Evolutionary conservation across 2,888 invertebrate genomes (phyloP).

Genomic region (Caenorhabditis angaria): DNA sequence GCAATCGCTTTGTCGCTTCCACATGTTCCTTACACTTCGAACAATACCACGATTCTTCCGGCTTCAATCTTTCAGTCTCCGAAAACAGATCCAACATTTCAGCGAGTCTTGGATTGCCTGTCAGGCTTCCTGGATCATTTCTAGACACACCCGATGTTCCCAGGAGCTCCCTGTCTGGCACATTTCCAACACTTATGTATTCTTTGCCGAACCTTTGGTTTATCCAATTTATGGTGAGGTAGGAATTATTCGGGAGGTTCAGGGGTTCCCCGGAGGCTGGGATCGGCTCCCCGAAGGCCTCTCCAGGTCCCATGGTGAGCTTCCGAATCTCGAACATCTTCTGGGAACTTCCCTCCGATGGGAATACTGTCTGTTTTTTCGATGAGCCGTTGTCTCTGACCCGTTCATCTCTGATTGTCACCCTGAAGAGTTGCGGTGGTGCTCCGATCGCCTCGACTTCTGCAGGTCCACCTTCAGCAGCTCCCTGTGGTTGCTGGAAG

Average conservation of each 20-base stretch:
- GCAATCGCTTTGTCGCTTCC: slow-evolving; percentile 73
- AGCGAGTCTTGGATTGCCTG: slow-evolving; percentile 32
- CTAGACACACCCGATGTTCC: slow-evolving; percentile 1
- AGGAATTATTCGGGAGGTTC: neutral
- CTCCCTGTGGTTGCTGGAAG: slow-evolving; percentile 73
- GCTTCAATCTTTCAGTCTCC: slow-evolving; percentile 75
- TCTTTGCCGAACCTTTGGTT: slow-evolving; percentile 73
- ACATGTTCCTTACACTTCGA: slow-evolving; percentile 64
- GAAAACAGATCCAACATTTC: slow-evolving; percentile 73
- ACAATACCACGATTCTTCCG: slow-evolving; percentile 75
- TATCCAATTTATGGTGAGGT: slow-evolving; percentile 75
- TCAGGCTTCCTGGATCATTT: no score
- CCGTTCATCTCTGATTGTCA: neutral
- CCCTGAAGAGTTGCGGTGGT: slow-evolving; percentile 30
- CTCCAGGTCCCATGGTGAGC: slow-evolving; percentile 31
- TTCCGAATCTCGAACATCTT: slow-evolving; percentile 47
- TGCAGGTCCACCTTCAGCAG: slow-evolving; percentile 5
- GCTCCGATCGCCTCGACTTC: slow-evolving; percentile 28
- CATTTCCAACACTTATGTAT: slow-evolving; percentile 73
- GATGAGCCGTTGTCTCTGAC: slow-evolving; percentile 10
- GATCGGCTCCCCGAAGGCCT: neutral
- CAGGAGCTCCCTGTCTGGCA: slow-evolving; percentile 16
- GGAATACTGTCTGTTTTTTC: slow-evolving; percentile 37
- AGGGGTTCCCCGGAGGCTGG: neutral
- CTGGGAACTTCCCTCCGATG: slow-evolving; percentile 29